A percentile compares a stretch with the other conserved stretches of the same genome.
Evolutionary conservation across 2,113 vertebrate species (phyloP).

Genomic region (Formicarius rufipectus): DNA sequence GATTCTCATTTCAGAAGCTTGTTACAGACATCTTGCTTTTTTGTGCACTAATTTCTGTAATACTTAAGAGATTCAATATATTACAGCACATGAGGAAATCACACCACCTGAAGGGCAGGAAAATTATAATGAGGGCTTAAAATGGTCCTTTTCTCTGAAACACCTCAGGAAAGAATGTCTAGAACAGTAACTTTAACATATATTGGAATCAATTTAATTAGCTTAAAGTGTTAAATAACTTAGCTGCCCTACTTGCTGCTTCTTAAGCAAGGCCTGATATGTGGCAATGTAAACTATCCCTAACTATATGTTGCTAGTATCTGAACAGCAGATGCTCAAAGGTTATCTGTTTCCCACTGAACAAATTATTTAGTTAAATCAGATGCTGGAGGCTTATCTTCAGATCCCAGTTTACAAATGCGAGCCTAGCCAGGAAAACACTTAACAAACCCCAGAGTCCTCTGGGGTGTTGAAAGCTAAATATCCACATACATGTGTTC

Average conservation of each 20-base stretch:
- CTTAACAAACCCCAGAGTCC: background rate
- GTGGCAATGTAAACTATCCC: background rate
- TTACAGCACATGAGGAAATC: background rate
- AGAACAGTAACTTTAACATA: background rate
- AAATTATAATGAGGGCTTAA: background rate
- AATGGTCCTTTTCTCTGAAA: background rate
- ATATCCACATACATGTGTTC: background rate
- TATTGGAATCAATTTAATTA: background rate
- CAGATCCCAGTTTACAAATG: background rate
- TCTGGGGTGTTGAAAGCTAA: background rate
- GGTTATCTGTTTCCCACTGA: background rate
- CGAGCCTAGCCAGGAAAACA: background rate
- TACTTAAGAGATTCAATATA: background rate
- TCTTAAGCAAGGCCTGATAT: background rate
- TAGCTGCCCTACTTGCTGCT: background rate
- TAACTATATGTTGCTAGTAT: background rate
- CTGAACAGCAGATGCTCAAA: background rate
- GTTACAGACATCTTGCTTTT: background rate
- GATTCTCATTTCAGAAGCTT: background rate
- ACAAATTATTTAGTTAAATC: background rate
- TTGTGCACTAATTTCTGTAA: background rate
- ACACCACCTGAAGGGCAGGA: background rate
- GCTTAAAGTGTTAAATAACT: background rate
- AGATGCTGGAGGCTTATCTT: background rate
- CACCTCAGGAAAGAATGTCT: background rate